Evolutionary conservation across 2,888 invertebrate genomes (phyloP).

Genomic region (Noctuana brunneofusca): DNA sequence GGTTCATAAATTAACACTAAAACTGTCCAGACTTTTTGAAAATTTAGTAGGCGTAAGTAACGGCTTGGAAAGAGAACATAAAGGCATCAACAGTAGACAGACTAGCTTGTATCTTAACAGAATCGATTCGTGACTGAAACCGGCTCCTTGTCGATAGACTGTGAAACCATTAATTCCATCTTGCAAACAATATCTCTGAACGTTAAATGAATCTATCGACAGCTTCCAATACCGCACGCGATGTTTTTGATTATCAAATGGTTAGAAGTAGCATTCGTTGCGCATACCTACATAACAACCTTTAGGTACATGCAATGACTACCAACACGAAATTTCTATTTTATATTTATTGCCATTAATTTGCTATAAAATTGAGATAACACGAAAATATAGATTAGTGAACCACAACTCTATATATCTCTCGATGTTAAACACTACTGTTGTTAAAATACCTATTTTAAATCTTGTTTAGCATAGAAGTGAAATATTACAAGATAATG

Average conservation of each 20-base stretch:
- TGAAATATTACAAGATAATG: conserved; percentile 3
- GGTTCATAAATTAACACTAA: background rate
- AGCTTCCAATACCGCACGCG: conserved; percentile 23
- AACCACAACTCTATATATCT: background rate
- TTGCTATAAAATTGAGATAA: background rate
- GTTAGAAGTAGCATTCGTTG: conserved; percentile 29
- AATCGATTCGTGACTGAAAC: conserved; percentile 32
- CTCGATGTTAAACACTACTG: background rate
- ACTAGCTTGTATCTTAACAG: conserved; percentile 1
- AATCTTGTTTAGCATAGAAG: conserved; percentile 3
- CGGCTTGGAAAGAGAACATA: background rate
- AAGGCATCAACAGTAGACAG: conserved; percentile 26
- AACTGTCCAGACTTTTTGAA: background rate
- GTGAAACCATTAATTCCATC: conserved; percentile 38
- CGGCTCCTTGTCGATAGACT: conserved; percentile 31
- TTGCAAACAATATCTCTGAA: conserved; percentile 34
- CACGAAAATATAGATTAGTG: background rate
- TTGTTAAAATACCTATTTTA: background rate
- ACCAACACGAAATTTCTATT: background rate
- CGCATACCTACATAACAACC: background rate
- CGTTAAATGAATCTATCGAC: conserved; percentile 24
- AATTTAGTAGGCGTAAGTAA: background rate
- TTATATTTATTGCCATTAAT: background rate
- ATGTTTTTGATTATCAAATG: conserved; percentile 18
- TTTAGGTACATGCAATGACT: conserved; percentile 4